These are phyloP conservation scores for Drosophila flavopinicola DNA, from an alignment of 2,888 invertebrate genomes.

Conservation along the genomic window DNA sequence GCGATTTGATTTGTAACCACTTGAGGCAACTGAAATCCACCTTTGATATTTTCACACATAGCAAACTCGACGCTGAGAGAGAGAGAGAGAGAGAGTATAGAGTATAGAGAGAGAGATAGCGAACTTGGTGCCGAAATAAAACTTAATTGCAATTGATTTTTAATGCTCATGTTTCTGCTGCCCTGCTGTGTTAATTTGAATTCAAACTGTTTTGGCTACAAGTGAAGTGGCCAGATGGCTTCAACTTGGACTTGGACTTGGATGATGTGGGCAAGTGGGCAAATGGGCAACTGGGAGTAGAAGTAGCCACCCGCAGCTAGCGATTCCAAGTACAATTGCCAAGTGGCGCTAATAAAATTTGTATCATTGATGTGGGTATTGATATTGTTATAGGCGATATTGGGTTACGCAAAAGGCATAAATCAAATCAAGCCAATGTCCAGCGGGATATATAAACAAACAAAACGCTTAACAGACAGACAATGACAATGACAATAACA, in stretches of 20 bases:
- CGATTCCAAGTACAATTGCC: conserved; percentile 57
- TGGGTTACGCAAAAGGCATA: conserved; percentile 65
- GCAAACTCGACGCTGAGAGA: conserved; percentile 20
- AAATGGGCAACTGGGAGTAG: neutral
- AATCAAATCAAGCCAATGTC: conserved; percentile 60
- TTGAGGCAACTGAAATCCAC: conserved; percentile 58
- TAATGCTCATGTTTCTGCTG: conserved; percentile 64
- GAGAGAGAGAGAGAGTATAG: too few species aligned
- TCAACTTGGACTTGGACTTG: conserved; percentile 1
- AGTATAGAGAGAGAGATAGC: too few species aligned
- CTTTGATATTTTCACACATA: conserved; percentile 78
- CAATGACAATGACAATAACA: conserved; percentile 23
- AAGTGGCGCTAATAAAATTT: conserved; percentile 75
- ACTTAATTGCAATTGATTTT: conserved; percentile 80
- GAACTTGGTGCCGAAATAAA: conserved; percentile 54
- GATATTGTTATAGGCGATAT: conserved; percentile 23
- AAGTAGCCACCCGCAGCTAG: conserved; percentile 20
- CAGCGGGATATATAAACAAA: conserved; percentile 59
- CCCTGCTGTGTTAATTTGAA: conserved; percentile 79
- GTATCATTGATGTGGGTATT: conserved; percentile 24
- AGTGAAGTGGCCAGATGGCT: conserved; percentile 53
- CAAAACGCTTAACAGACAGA: conserved; percentile 62
- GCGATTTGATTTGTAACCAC: conserved; percentile 78
- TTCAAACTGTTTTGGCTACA: conserved; percentile 76
- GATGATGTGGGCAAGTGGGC: too few species aligned